Evolutionary conservation across 2,888 invertebrate genomes (phyloP).

Genomic region (Pediacus dermestoides): DNA sequence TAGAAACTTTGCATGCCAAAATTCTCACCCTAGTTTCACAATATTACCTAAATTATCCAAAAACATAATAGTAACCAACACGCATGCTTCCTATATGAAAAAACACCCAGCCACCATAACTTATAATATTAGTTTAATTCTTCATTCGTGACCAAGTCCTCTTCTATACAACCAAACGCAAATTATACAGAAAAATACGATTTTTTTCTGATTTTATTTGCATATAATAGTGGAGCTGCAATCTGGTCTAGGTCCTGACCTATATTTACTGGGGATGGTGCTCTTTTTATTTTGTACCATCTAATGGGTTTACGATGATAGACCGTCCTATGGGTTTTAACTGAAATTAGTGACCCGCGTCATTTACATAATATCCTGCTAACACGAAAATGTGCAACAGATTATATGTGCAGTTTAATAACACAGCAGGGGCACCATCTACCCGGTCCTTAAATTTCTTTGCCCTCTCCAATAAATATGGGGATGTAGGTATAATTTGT

Average conservation of each 20-base stretch:
- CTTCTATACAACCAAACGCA: constrained; percentile 16
- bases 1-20: constrained; percentile 24
- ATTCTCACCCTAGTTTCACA: constrained; percentile 23
- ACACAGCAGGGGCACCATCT: constrained; percentile 5
- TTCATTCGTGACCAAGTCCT: constrained; percentile 17
- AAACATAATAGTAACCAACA: constrained; percentile 20
- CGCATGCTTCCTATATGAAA: constrained; percentile 22
- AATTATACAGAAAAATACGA: constrained; percentile 12
- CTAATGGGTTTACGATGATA: constrained; percentile 14
- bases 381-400: constrained; percentile 16
- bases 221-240: constrained; percentile 14
- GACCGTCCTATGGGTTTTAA: constrained; percentile 11
- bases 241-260: constrained; percentile 18
- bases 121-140: constrained; percentile 18
- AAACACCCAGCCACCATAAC: too few relatives aligned
- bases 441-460: too few relatives aligned
- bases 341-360: constrained; percentile 15
- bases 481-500: too few relatives aligned
- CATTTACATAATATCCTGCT: constrained; percentile 16
- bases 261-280: constrained; percentile 18
- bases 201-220: constrained; percentile 15
- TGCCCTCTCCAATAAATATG: too few relatives aligned
- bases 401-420: constrained; percentile 10
- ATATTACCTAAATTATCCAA: constrained; percentile 11
- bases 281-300: constrained; percentile 6